phyloP scores from a whole-genome alignment of 2,797 vertebrate species.

The Tiaroga cobitis region DNA sequence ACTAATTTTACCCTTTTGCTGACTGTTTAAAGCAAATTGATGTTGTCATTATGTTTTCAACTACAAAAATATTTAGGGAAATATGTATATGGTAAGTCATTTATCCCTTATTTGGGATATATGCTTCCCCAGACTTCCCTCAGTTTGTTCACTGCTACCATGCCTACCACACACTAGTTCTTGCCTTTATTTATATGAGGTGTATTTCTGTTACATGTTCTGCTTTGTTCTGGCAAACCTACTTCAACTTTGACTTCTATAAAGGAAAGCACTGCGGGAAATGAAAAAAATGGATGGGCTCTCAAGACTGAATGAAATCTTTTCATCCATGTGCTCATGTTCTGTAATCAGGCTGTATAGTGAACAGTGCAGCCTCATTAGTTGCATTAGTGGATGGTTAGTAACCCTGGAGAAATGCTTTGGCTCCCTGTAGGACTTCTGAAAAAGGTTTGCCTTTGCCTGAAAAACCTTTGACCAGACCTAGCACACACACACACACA shows the following conservation, averaged over 20 bases:
- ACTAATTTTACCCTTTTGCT: background rate
- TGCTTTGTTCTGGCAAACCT: background rate
- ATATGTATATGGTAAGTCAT: background rate
- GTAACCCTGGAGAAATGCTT: slow-evolving; percentile 55
- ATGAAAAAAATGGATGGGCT: background rate
- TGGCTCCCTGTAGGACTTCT: slow-evolving; percentile 27
- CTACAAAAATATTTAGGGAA: background rate
- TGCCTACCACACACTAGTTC: background rate
- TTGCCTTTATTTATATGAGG: background rate
- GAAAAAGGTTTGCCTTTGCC: slow-evolving; percentile 28
- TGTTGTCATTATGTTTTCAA: background rate
- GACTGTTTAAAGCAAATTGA: background rate
- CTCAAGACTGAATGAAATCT: slow-evolving; percentile 30
- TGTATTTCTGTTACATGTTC: background rate
- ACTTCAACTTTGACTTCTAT: background rate
- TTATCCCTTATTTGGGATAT: background rate
- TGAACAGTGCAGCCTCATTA: slow-evolving; percentile 66
- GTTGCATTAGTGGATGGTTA: slow-evolving; percentile 74
- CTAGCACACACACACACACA: slow-evolving; percentile 5
- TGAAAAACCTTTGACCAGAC: slow-evolving; percentile 24
- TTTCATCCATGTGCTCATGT: slow-evolving; percentile 22
- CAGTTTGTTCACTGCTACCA: background rate
- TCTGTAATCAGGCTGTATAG: slow-evolving; percentile 30
- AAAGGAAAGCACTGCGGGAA: background rate
- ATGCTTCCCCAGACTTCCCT: background rate